Base-by-base conservation (phyloP, 2,797 vertebrate species). In the Gambusia yucatana region DNA sequence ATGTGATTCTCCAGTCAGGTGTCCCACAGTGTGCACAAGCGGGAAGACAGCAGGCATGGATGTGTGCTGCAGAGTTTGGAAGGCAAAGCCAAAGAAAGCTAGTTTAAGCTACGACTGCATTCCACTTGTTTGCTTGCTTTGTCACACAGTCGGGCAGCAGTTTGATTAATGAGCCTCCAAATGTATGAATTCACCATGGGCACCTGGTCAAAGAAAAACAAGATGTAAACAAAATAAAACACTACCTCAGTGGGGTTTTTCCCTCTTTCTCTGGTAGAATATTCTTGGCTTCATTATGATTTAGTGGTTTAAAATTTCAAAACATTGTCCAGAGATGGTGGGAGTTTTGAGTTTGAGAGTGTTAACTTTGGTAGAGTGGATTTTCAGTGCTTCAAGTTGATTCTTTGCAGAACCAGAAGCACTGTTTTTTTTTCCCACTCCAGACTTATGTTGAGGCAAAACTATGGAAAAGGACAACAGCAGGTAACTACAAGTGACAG, bases 81-180 rank as follows among this genome's bases (percentile, higher is more conserved):
- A 39, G 69, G 72, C 65, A 63, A 65, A 84, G 83, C 86, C 87
- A 86, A 86, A 81, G 75, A 87, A 89, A 88, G 84, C 87, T 78
- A 48, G 72, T 77, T 91, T 82, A 82, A 81, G 83, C 77, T 74
- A 80, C 0, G 20, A 81, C 83, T 79, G 75, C 28, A 85, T 90
- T 87, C 78, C 50, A 44, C 76, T 75, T 84, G 85, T 88, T 90
- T 91, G 88, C 90, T 90, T 84, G 76, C 73, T 88, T 87, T 89
- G 86, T 90, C 90, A 91, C 84, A 80, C 75, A 81, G 79, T 77
- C 88, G 85, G 88, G 91, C 80, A 57, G 82, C 50, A 61, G 72
- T 91, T 89, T 92, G 91, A 94, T 92, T 88, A 93, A 93, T 92
- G 91, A 81, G 69, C 82, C 76, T 74, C 84, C 65, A 2, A 73